Evolutionary conservation across 2,113 vertebrate genomes (phyloP).

Genomic region (Hemiscyllium ocellatum): DNA sequence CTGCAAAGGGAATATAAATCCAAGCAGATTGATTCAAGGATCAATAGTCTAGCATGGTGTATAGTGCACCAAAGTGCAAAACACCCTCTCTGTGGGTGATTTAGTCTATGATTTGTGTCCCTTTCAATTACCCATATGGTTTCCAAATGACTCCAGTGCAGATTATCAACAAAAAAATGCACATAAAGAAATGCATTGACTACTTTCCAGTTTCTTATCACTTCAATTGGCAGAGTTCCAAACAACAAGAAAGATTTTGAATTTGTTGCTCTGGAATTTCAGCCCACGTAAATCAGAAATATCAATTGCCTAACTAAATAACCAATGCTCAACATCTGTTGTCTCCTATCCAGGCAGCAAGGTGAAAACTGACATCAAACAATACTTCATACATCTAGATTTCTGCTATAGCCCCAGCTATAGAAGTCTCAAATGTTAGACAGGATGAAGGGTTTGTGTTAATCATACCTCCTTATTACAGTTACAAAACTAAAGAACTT

Average conservation of each 20-base stretch:
- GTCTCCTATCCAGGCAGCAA: neutral
- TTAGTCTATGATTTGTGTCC: neutral
- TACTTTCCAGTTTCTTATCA: neutral
- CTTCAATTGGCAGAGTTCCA: neutral
- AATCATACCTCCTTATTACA: neutral
- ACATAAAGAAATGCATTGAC: neutral
- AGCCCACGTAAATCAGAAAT: neutral
- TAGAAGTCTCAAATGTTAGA: neutral
- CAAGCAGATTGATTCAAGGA: neutral
- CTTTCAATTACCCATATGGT: neutral
- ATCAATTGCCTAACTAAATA: neutral
- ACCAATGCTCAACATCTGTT: neutral
- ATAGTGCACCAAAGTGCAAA: neutral
- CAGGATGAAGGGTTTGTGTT: neutral
- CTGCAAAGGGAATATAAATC: neutral
- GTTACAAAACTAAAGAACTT: neutral
- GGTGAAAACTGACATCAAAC: neutral
- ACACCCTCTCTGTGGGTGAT: neutral
- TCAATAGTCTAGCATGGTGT: neutral
- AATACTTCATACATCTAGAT: neutral
- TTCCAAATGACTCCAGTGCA: neutral
- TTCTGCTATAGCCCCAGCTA: neutral
- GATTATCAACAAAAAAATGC: neutral
- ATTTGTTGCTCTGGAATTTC: neutral
- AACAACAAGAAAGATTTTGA: neutral